A percentile compares a stretch with the other conserved stretches of the same genome.
These are phyloP conservation scores for Drosophila nigromelanica DNA, from an alignment of 1,140 invertebrate genomes.

Conservation along the genomic window DNA sequence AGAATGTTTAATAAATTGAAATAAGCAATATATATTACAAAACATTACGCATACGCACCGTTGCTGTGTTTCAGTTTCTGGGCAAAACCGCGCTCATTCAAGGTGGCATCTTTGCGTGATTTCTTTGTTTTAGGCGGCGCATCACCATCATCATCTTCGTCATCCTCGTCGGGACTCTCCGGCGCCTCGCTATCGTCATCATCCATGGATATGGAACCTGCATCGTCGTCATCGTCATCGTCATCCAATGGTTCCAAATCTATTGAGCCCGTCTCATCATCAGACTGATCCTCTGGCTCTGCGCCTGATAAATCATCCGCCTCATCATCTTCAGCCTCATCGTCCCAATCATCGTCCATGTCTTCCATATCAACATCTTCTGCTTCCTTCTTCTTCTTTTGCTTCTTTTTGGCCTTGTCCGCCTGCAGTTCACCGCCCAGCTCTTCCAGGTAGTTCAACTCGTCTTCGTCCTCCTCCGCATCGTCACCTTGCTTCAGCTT, in stretches of 20 bases:
- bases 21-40: not conserved
- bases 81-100: conserved; percentile 62
- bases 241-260: conserved; percentile 62
- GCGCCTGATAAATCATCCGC: conserved; percentile 72
- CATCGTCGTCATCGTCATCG: conserved; percentile 68
- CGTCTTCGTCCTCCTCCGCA: conserved; percentile 83
- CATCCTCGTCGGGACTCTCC: conserved; percentile 55
- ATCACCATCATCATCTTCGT: conserved; percentile 58
- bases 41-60: conserved; percentile 45
- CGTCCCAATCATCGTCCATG: conserved; percentile 76
- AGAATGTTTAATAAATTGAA: not conserved
- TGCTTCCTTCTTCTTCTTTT: conserved; percentile 77
- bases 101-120: conserved; percentile 57
- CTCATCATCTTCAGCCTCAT: conserved; percentile 78
- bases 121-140: conserved; percentile 82
- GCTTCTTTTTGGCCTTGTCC: conserved; percentile 71
- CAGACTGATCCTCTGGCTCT: conserved; percentile 59
- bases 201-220: conserved; percentile 56
- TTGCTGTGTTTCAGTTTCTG: conserved; percentile 77
- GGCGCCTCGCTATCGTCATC: conserved; percentile 56
- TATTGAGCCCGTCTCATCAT: conserved; percentile 73
- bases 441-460: conserved; percentile 75
- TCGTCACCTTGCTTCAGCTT: conserved; percentile 80
- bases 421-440: conserved; percentile 66
- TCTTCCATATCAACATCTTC: conserved; percentile 78